Conservation (phyloP, 2,888 invertebrate genomes). For the Hipparchia sbordonii region DNA sequence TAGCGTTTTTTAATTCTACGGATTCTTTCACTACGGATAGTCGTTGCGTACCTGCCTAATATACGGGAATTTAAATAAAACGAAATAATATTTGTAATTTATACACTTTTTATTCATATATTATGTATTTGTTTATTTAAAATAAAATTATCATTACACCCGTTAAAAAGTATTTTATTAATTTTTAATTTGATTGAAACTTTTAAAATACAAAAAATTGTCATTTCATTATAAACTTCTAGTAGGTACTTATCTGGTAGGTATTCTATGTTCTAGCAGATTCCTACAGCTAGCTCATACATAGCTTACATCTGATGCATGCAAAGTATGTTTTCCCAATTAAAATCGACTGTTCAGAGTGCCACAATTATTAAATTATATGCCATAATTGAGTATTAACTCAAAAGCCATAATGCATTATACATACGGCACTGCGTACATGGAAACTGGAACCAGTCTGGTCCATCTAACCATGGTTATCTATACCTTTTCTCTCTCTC, state of each 20-base stretch:
- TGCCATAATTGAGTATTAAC: too few species aligned
- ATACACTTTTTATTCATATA: neutral
- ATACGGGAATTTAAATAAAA: neutral
- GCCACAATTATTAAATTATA: neutral
- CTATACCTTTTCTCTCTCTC: too few species aligned
- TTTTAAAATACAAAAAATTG: slow-evolving; percentile 9
- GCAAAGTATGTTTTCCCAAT: too few species aligned
- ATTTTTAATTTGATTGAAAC: neutral
- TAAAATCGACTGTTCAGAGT: neutral
- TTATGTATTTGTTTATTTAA: neutral
- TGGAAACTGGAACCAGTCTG: too few species aligned
- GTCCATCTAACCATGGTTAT: too few species aligned
- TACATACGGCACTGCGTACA: too few species aligned
- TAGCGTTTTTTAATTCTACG: too few species aligned
- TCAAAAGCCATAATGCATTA: neutral
- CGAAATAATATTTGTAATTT: neutral
- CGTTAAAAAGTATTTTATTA: neutral
- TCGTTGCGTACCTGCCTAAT: too few species aligned
- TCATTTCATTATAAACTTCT: neutral
- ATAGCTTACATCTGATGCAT: neutral
- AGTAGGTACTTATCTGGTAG: neutral
- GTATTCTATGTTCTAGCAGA: neutral
- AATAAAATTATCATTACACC: neutral
- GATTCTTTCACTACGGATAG: too few species aligned
- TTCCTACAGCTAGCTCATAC: slow-evolving; percentile 2